phyloP scores from a whole-genome alignment of 2,113 vertebrate genomes.

The Cyphomyrus plagiostoma region DNA sequence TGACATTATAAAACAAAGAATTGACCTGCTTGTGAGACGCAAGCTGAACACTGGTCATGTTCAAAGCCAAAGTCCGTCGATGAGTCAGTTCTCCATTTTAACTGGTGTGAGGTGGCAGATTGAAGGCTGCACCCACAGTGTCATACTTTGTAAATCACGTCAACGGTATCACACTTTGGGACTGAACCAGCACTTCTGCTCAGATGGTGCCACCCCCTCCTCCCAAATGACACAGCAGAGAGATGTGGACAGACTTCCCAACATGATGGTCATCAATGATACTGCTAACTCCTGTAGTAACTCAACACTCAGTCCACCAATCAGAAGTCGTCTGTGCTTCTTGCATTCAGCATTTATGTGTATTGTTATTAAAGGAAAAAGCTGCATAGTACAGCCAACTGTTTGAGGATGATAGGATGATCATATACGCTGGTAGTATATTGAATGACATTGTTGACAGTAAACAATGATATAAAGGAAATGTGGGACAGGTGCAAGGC shows the following conservation, averaged over 20 bases:
- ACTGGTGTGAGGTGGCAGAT: background rate
- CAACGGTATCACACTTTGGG: background rate
- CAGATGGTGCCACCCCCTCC: background rate
- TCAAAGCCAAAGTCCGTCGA: background rate
- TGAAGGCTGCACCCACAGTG: background rate
- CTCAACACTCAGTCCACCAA: background rate
- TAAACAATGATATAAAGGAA: background rate
- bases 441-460: background rate
- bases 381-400: background rate
- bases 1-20: background rate
- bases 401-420: background rate
- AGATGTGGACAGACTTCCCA: background rate
- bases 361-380: background rate
- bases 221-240: background rate
- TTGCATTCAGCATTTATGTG: background rate
- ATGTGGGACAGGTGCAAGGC: background rate
- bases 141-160: background rate
- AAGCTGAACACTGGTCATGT: background rate
- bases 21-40: background rate
- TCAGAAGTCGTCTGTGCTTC: background rate
- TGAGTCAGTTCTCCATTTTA: background rate
- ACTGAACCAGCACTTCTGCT: background rate
- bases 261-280: background rate
- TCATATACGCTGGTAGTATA: background rate
- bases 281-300: background rate